Evolutionary conservation across 92 coral and sea anemone species (phyloP), one percentile per base, ranked within the genome.

Genomic region (Bergia puertoricense): DNA sequence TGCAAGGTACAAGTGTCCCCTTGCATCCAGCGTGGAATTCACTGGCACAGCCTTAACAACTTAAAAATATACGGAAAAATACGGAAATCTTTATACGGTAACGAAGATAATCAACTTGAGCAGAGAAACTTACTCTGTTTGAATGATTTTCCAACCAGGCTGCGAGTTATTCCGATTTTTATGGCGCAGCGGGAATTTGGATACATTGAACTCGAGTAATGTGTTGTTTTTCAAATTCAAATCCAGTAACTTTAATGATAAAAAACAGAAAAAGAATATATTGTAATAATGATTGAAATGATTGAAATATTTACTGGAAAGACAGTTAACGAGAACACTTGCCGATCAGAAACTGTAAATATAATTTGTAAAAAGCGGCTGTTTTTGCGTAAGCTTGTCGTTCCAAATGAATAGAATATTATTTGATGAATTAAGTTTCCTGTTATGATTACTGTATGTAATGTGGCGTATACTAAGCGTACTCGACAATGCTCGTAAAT

Each of bases 1-100:
- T 91, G 45, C 98, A 95, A 89, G 89, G 92, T 20, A 90, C 94
- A 14, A 90, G 93, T 42, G 77, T 92, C 36, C 83, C 94, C 44
- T 90, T 95, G 39, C 98, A 93, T n/a, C 92, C 96, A 5, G 73
- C 93, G 0, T 93, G 96, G 96, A 95, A 90, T 81, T 85, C 94
- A 6, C 91, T 93, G 7, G 88, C 94, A 13, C 98, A 95, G 39
- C 94, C 94, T 46, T 92, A 50, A 85, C 22, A 13, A 72, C 43
- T 4, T 44, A n/a, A 68, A 46, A 37, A 71, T 36, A 40, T 69
- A 15, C 79, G 36, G 23, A 18, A 44, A 48, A 48, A 48, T 48
- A 48, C 30, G 30, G 30, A 30, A 74, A 37, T 74, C 13, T 42
- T 76, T 76, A 6, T 76, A 76, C 79, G 42, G 54, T 42, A 44